Base-by-base conservation (phyloP, 92 coral and sea anemone genomes). In the Palythoa grandis region DNA sequence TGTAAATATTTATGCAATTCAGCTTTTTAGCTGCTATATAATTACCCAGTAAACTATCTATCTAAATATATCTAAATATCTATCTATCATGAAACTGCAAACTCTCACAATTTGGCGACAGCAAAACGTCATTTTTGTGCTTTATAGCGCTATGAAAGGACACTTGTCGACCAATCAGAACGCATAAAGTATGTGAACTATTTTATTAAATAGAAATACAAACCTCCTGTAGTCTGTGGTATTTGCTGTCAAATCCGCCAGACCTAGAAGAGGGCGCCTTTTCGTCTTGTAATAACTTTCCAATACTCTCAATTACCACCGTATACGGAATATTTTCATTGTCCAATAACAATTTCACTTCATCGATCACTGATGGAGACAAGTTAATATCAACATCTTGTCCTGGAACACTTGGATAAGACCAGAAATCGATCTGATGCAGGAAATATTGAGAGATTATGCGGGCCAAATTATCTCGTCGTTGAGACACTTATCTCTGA, bases 361-460 rank as follows among this genome's bases (percentile, higher is more conserved):
- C 88, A 80, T 78, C 84, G 11, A 85, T 52, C 14, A 90, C 82
- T 38, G 76, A 85, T 4, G 95, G 95, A 19, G 84, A 86, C 29
- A 94, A 88, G 70, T 88, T 97, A 54, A 96, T 92, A 29, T 88
- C 92, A 16, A 96, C 98, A n/a, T 89, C 88, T 11, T 80, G 82
- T 6, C 87, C 82, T 3, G 93, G 77, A 2, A 71, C 70, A 22
- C 82, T 73, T 1, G 98, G 98, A 60, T 90, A 96, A 20, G 95
- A 74, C 98, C 98, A 96, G 71, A 96, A 94, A 83, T 96, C 98
- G 72, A 94, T 83, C 98, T 96, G 67, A 60, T 17, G 40, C 19
- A 5, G 71, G n/a, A 66, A 7, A 66, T 9, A n/a, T 5, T 66
- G 24, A 66, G 10, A 66, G 7, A 66, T 66, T 66, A 22, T n/a